Evolutionary conservation across 2,888 invertebrate species (phyloP), one percentile per base, ranked within the genome.

Genomic region (Chrysolina americana): DNA sequence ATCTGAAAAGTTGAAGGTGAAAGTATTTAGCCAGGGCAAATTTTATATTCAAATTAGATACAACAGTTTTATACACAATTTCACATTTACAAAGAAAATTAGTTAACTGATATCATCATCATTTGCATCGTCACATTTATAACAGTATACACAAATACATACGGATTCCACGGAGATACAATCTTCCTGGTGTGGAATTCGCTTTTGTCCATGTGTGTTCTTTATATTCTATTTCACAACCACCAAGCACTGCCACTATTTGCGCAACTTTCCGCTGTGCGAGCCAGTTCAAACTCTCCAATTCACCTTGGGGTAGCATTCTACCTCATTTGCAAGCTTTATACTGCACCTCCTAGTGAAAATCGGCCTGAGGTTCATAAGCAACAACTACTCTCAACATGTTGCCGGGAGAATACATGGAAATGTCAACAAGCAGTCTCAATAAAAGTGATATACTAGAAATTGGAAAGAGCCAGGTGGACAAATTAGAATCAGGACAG

Each of bases 91-190:
- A n/a, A n/a, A n/a, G n/a, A n/a, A n/a, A n/a, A n/a, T n/a, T n/a
- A n/a, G n/a, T n/a, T n/a, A n/a, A n/a, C n/a, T n/a, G n/a, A n/a
- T n/a, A n/a, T n/a, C n/a, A n/a, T n/a, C n/a, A n/a, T n/a, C n/a
- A n/a, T n/a, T n/a, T n/a, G n/a, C n/a, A n/a, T n/a, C n/a, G n/a
- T n/a, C n/a, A n/a, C n/a, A n/a, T n/a, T n/a, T n/a, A n/a, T n/a
- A n/a, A n/a, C n/a, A n/a, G 5, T 15, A 3, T 68, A 68, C 15
- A 5, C 56, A 2, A 41, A 68, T 13, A 41, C 53, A 8, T 68
- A 68, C 28, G 36, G 53, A 17, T 10, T 50, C 36, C 68, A 68
- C 23, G 41, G 68, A 2, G 56, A 68, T 19, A 28, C 28, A 65
- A n/a, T 41, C 13, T 65, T 65, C 41, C 19, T 65, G 21, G 9